phyloP scores from a whole-genome alignment of 2,797 vertebrate species.

The Sternarchorhynchus goeldii region DNA sequence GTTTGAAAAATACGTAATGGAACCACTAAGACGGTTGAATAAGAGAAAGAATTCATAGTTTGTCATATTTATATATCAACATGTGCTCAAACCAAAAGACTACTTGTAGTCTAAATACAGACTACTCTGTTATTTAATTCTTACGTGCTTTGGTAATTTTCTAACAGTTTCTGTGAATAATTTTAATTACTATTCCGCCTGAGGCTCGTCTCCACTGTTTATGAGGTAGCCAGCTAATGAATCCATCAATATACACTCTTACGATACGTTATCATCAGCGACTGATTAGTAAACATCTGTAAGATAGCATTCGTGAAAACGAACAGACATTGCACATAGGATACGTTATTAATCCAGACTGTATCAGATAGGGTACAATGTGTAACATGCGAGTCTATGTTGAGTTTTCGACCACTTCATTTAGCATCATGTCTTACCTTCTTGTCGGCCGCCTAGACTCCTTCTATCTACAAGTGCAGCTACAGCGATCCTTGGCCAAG shows the following conservation, averaged over 20 bases:
- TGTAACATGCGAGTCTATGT: not conserved
- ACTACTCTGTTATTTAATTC: too few relatives aligned
- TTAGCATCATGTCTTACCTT: slow-evolving; percentile 9
- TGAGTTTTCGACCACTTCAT: too few relatives aligned
- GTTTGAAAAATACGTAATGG: not conserved
- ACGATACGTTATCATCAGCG: not conserved
- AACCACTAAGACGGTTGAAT: too few relatives aligned
- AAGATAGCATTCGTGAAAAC: not conserved
- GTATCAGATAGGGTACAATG: not conserved
- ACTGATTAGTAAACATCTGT: not conserved
- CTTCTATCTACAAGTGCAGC: not conserved
- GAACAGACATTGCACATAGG: too few relatives aligned
- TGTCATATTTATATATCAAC: too few relatives aligned
- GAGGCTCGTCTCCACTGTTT: not conserved
- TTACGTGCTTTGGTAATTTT: not conserved
- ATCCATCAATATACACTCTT: not conserved
- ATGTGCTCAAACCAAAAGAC: too few relatives aligned
- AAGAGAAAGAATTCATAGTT: too few relatives aligned
- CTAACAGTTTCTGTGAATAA: too few relatives aligned
- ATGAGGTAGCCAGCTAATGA: not conserved
- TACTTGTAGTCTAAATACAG: too few relatives aligned
- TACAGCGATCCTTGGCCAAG: too few relatives aligned
- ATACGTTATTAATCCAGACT: too few relatives aligned
- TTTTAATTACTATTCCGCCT: too few relatives aligned
- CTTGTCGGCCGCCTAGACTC: not conserved